Base-by-base conservation (phyloP, 2,888 invertebrate species). In the Drosophila yooni region DNA sequence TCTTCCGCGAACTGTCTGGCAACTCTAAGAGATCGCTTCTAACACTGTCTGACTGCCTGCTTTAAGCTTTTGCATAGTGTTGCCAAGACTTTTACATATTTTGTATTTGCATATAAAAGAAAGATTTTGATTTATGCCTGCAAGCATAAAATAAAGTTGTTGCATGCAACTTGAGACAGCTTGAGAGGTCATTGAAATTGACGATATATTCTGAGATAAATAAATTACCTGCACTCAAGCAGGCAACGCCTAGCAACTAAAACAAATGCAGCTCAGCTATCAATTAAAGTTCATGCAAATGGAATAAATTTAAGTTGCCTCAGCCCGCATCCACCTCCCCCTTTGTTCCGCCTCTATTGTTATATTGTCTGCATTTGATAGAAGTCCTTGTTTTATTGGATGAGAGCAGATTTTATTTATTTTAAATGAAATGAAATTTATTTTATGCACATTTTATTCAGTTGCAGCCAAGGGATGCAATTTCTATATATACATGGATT, bases 341-440 rank as follows among this genome's bases (percentile, higher is more conserved):
- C 25, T 5, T 13, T 25, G 11, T 15, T 36, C 25, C 7, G 1
- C 7, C 36, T 31, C 21, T 18, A 1, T 51, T 52, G 40, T 48
- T 62, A 56, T 63, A 63, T 48, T 52, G 78, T 77, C 71, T 82
- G 80, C 68, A 69, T 63, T 79, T 79, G 66, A 74, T 78, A 69
- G 77, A 81, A 85, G 63, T 62, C 72, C 68, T 83, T 81, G 86
- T 85, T 79, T 79, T 81, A 68, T 29, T 38, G 50, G 40, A 15
- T 15, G 21, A 40, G 50, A 57, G 56, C 64, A 65, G 34, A 68
- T 85, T 87, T 89, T 87, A 89, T 87, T 89, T 87, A 89, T 89
- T 87, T 87, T 87, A 89, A 87, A 87, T 89, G 81, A 81, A 89
- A 87, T 89, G 80, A 81, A 87, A 89, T 87, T 83, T 89, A 87